Evolutionary conservation across 2,888 invertebrate genomes (phyloP), one percentile per base, ranked within the genome.

Genomic region (Andrena bicolor): DNA sequence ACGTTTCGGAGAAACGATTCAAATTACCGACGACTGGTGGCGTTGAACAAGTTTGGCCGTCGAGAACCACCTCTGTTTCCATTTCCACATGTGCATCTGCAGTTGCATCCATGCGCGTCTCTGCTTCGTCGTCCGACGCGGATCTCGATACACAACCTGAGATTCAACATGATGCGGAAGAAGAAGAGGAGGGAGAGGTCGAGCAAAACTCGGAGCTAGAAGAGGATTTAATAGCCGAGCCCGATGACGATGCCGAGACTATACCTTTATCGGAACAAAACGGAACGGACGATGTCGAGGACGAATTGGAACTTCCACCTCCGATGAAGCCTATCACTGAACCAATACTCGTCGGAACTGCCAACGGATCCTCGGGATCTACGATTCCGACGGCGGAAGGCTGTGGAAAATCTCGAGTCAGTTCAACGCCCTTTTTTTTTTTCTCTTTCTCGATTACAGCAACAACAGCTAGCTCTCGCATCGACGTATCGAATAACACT

Each of bases 261-360:
- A 86, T 90, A 20, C 86, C 90, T 81, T 93, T 87, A 87, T 92
- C 95, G 76, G 94, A 95, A 58, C 94, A 95, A 73, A 95, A 95
- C 68, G 95, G 95, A 75, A 95, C 96, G 75, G 98, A 98, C 91
- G 98, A 97, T 91, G 96, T 95, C 16, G 97, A 97, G 86, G 97
- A 97, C 86, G 97, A 98, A n/a, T 95, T 98, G 16, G 98, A 98
- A 94, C 95, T 99, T 89, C 99, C 99, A 71, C 99, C 99, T 49
- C 98, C 99, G 1, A 99, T 99, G 99, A 98, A 98, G 92, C 98
- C 98, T n/a, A 97, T 98, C 88, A 97, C 97, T 93, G 98, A 97
- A 91, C 94, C 95, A 48, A 94, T 95, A 69, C 93, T 95, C 71
- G 94, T 94, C 7, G 91, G 94, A 2, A 90, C 94, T 80, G 88